Evolutionary conservation across 2,888 invertebrate species (phyloP).

Genomic region (Seira sanloemensis): DNA sequence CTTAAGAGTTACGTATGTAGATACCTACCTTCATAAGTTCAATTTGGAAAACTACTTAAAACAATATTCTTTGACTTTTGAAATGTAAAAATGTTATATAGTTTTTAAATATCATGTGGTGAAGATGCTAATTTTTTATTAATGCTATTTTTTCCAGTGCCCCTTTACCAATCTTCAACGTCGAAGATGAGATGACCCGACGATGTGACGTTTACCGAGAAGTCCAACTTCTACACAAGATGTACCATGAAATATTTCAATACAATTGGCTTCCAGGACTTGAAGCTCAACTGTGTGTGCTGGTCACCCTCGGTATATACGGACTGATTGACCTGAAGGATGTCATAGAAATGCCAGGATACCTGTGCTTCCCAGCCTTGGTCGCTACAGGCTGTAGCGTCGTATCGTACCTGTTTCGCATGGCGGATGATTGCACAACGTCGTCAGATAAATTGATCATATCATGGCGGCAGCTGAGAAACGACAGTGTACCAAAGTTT

Average conservation of each 20-base stretch:
- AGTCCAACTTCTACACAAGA: conserved; percentile 47
- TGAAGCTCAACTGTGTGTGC: conserved; percentile 50
- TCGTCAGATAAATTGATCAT: conserved; percentile 43
- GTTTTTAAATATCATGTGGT: no score
- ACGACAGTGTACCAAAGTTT: conserved; percentile 35
- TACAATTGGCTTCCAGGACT: conserved; percentile 57
- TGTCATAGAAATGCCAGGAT: conserved; percentile 47
- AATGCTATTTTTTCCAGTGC: no score
- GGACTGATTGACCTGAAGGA: conserved; percentile 56
- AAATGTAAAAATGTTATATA: no score
- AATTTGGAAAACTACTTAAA: no score
- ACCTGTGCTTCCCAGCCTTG: conserved; percentile 52
- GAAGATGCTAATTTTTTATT: no score
- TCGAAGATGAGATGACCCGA: conserved; percentile 35
- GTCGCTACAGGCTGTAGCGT: conserved; percentile 44
- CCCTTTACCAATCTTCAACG: conserved; percentile 30
- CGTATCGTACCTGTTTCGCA: conserved; percentile 55
- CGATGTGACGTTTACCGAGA: conserved; percentile 42
- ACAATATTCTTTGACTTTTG: no score
- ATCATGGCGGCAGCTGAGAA: conserved; percentile 42
- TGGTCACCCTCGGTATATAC: conserved; percentile 48
- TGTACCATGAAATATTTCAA: conserved; percentile 57
- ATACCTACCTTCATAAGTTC: no score
- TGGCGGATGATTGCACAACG: conserved; percentile 43
- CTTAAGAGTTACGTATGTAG: no score